Evolutionary conservation across 1,140 invertebrate species (phyloP).

Genomic region (Drosophila obscura): DNA sequence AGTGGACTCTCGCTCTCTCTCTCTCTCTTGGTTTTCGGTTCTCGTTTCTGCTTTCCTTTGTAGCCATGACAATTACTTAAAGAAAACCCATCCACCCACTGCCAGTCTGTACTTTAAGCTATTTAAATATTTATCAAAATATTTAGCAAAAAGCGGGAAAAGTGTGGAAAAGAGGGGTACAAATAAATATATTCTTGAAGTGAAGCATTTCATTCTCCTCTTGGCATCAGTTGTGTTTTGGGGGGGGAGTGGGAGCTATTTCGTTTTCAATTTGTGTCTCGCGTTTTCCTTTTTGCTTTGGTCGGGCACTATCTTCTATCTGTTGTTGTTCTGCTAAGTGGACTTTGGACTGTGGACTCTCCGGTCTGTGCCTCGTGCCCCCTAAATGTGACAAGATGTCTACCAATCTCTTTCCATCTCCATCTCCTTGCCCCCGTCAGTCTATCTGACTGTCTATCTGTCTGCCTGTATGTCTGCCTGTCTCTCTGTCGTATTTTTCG

Average conservation of each 20-base stretch:
- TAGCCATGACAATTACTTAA: constrained; percentile 36
- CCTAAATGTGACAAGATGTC: constrained; percentile 70
- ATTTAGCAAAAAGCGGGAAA: constrained; percentile 33
- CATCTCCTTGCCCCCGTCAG: neutral
- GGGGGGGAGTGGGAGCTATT: constrained; percentile 34
- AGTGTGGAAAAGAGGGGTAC: constrained; percentile 10
- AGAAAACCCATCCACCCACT: neutral
- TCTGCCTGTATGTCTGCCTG: constrained; percentile 18
- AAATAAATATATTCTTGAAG: constrained; percentile 36
- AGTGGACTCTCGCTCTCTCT: constrained; percentile 18
- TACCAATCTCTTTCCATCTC: constrained; percentile 25
- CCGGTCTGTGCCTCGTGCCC: constrained; percentile 1
- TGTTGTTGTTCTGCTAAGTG: constrained; percentile 52
- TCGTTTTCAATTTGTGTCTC: constrained; percentile 74
- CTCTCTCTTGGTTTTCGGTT: neutral
- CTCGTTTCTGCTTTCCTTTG: constrained; percentile 7
- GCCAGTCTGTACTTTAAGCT: constrained; percentile 45
- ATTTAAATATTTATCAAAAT: constrained; percentile 72
- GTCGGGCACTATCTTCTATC: too few species aligned
- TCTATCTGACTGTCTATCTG: constrained; percentile 20
- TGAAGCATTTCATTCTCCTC: constrained; percentile 27
- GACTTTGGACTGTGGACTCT: constrained; percentile 34
- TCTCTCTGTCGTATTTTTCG: constrained; percentile 23
- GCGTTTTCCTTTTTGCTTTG: constrained; percentile 40
- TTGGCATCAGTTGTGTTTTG: constrained; percentile 38